Evolutionary conservation across 2,797 vertebrate species (phyloP).

Genomic region (Rhinella marina): DNA sequence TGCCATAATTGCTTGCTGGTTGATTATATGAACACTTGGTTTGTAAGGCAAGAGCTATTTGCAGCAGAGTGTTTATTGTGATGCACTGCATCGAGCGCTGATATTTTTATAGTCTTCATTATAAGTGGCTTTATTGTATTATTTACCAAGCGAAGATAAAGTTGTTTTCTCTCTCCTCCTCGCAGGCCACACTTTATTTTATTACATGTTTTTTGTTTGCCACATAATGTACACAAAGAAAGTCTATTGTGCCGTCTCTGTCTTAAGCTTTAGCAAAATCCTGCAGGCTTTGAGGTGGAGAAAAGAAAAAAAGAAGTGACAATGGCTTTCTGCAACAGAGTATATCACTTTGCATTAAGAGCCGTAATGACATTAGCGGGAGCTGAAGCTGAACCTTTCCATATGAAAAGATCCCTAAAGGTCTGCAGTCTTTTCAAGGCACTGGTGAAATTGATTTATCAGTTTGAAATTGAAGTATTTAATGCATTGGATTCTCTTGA

Average conservation of each 20-base stretch:
- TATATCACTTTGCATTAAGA: conserved; percentile 65
- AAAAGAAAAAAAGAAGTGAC: conserved; percentile 50
- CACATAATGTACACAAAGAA: conserved; percentile 17
- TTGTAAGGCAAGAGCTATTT: background rate
- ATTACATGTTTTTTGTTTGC: conserved; percentile 32
- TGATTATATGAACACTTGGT: background rate
- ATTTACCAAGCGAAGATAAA: conserved; percentile 28
- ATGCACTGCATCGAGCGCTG: conserved; percentile 24
- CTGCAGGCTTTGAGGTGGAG: conserved; percentile 53
- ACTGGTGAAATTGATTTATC: conserved; percentile 63
- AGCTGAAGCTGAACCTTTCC: conserved; percentile 66
- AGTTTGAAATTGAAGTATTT: conserved; percentile 62
- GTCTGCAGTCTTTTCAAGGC: conserved; percentile 61
- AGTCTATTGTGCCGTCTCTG: conserved; percentile 31
- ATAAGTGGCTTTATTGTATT: conserved; percentile 43
- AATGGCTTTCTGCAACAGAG: conserved; percentile 58
- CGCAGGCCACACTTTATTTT: conserved; percentile 4
- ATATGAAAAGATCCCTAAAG: conserved; percentile 64
- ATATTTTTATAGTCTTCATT: conserved; percentile 30
- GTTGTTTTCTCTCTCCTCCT: conserved; percentile 16
- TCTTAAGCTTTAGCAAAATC: conserved; percentile 45
- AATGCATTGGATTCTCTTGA: conserved; percentile 66
- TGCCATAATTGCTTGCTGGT: background rate
- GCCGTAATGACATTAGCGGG: conserved; percentile 65
- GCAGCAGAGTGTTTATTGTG: background rate